Conservation (phyloP, 2,888 invertebrate genomes). For the Pollenia amentaria region DNA sequence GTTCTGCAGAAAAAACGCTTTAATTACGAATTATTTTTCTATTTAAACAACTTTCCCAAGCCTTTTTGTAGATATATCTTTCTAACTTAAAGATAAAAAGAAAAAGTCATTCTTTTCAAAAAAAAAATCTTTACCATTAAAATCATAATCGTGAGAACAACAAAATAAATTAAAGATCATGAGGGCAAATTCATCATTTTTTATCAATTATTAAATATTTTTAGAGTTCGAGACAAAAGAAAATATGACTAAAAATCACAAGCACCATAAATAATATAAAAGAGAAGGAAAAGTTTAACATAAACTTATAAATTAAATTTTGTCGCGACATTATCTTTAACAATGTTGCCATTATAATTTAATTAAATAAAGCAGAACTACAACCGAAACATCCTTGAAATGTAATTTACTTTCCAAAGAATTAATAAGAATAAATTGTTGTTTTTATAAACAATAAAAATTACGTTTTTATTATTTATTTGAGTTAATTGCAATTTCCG, state of each 20-base stretch:
- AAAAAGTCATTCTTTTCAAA: background rate
- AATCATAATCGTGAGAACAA: background rate
- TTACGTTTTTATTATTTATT: constrained; percentile 65
- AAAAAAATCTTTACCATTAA: background rate
- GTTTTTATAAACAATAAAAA: constrained; percentile 58
- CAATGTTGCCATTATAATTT: constrained; percentile 13
- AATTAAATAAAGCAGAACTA: constrained; percentile 25
- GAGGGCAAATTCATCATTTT: background rate
- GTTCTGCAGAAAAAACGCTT: too few relatives aligned
- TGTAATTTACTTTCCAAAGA: constrained; percentile 45
- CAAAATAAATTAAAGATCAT: background rate
- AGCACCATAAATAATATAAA: too few relatives aligned
- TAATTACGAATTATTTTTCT: too few relatives aligned
- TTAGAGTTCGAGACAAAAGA: too few relatives aligned
- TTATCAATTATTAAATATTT: background rate
- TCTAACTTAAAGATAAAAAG: background rate
- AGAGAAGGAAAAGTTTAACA: background rate
- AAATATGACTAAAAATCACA: too few relatives aligned
- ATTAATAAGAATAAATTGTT: constrained; percentile 48
- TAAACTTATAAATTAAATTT: background rate
- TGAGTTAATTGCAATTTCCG: constrained; percentile 71
- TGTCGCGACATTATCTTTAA: background rate
- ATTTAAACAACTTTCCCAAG: too few relatives aligned
- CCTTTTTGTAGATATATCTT: too few relatives aligned
- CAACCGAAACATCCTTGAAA: constrained; percentile 34